Percentiles rank a stretch among this genome's conserved stretches.
Conservation (phyloP, 2,113 vertebrate species). For the Isurus oxyrinchus region DNA sequence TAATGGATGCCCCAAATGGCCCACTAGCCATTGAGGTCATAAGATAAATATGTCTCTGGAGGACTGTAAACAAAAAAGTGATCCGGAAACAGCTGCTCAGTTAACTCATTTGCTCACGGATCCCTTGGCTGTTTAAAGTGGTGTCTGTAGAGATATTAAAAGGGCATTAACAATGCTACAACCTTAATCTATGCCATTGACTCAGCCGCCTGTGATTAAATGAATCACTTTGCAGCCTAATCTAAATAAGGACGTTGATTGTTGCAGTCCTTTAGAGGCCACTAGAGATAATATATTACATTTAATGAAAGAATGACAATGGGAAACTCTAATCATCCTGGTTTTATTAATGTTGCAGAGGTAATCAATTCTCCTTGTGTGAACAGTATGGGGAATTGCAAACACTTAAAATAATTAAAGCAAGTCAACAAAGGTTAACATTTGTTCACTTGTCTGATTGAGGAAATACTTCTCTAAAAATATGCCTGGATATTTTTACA, state of each 20-base stretch:
- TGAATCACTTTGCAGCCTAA: constrained; percentile 17
- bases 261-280: not conserved
- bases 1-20: constrained; percentile 14
- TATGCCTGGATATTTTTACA: not conserved
- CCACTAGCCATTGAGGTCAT: constrained; percentile 12
- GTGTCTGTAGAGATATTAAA: constrained; percentile 36
- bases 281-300: constrained; percentile 18
- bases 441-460: not conserved
- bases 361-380: constrained; percentile 4
- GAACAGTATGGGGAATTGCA: not conserved
- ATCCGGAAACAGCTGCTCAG: constrained; percentile 35
- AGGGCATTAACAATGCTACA: constrained; percentile 35
- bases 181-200: constrained; percentile 16
- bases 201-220: not conserved
- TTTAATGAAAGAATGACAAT: not conserved
- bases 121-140: constrained; percentile 27
- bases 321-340: not conserved
- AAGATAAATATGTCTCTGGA: constrained; percentile 37
- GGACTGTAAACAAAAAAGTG: constrained; percentile 36
- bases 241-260: not conserved
- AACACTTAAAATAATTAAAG: constrained; percentile 1
- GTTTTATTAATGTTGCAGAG: constrained; percentile 5
- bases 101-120: constrained; percentile 37
- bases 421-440: not conserved
- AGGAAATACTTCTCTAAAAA: not conserved